Conservation (phyloP, 2,113 vertebrate species). For the Strigops habroptila region DNA sequence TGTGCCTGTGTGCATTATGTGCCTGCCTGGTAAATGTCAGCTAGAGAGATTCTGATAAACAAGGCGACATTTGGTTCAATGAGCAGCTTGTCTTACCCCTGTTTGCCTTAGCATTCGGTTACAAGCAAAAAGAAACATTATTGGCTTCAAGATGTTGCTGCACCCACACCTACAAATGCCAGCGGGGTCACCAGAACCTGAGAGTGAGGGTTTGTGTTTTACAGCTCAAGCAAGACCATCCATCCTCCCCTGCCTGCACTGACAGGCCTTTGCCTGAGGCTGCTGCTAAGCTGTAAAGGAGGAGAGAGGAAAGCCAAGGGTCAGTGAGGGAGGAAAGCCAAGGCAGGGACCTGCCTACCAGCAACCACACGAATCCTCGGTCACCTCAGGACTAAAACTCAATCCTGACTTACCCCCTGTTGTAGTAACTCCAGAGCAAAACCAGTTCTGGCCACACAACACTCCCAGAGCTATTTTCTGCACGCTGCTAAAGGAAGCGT, state of each 20-base stretch:
- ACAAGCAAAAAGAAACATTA: neutral
- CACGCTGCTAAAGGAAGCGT: neutral
- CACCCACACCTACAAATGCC: neutral
- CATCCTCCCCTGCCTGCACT: neutral
- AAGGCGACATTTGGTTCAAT: neutral
- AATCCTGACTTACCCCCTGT: neutral
- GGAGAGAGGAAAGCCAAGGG: neutral
- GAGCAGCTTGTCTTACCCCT: neutral
- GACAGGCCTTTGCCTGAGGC: neutral
- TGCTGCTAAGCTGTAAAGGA: neutral
- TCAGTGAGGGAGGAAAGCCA: neutral
- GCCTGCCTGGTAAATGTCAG: neutral
- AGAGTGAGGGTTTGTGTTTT: neutral
- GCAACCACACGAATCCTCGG: accelerated
- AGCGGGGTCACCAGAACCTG: neutral
- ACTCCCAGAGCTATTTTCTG: neutral
- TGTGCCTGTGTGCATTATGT: neutral
- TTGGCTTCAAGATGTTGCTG: neutral
- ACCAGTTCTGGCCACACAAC: neutral
- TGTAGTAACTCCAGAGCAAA: neutral
- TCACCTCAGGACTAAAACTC: neutral
- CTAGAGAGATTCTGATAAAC: neutral
- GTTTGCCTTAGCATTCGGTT: constrained; percentile 1
- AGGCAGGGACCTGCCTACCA: neutral
- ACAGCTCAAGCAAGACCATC: neutral